Conservation (phyloP, 2,888 invertebrate genomes). For the Ptychoptera contaminata region DNA sequence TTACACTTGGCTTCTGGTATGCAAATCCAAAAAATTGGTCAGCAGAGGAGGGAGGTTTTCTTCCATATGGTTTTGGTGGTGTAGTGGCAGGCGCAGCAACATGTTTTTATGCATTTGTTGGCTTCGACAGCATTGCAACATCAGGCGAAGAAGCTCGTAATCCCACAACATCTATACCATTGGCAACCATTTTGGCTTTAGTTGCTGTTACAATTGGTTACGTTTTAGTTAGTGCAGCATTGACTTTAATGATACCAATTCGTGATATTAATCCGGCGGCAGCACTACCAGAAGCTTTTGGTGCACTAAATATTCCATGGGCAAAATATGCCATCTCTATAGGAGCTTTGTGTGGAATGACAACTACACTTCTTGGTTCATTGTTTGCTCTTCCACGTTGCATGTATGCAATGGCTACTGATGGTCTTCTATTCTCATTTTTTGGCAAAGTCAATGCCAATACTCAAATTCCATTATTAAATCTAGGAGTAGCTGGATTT, state of each 20-base stretch:
- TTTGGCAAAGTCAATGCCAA: constrained; percentile 59
- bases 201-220: constrained; percentile 65
- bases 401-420: constrained; percentile 82
- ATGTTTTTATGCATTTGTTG: constrained; percentile 83
- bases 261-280: constrained; percentile 57
- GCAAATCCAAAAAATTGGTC: constrained; percentile 74
- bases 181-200: constrained; percentile 70
- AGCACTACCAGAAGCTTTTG: constrained; percentile 66
- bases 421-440: constrained; percentile 70
- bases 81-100: constrained; percentile 75
- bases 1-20: constrained; percentile 70
- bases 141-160: constrained; percentile 75
- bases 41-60: constrained; percentile 51
- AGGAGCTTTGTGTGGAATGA: constrained; percentile 86
- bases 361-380: constrained; percentile 71
- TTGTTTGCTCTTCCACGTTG: constrained; percentile 73
- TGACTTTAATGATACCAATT: constrained; percentile 70
- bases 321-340: constrained; percentile 70
- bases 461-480: constrained; percentile 66
- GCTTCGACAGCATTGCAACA: constrained; percentile 83
- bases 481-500: constrained; percentile 60
- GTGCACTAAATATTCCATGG: constrained; percentile 59
- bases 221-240: constrained; percentile 62
- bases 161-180: constrained; percentile 63
- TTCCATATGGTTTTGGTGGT: constrained; percentile 62